Evolutionary conservation across 1,140 invertebrate species (phyloP), one percentile per base, ranked within the genome.

Genomic region (Drosophila lini): DNA sequence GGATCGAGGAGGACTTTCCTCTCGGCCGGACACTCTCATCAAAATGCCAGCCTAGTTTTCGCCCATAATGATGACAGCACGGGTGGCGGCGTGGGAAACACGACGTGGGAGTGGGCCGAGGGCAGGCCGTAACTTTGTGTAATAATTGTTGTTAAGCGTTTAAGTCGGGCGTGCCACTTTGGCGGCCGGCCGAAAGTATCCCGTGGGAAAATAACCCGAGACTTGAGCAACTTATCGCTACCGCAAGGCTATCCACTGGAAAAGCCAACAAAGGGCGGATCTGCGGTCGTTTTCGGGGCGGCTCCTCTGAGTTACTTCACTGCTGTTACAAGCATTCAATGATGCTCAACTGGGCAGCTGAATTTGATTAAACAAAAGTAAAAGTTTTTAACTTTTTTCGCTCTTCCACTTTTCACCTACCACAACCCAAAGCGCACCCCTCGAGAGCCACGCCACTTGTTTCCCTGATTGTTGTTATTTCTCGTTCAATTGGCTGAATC

Each of bases 351-450:
- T 67, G 76, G 55, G 69, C 64, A 78, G 57, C 69, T 78, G 80
- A 84, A 88, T 88, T 88, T 88, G 83, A 89, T 88, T 89, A 89
- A 88, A 89, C 77, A 88, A 88, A 89, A 88, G 84, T 80, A 80
- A 88, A 88, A 88, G 77, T 88, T 88, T 80, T 73, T 38, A 88
- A 83, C 84, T 80, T 86, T 75, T 81, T 75, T 69, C 40, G 57
- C 57, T 55, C 59, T 67, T 62, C 61, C 83, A 50, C 53, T 76
- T 68, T 67, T 44, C 38, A 50, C 38, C 38, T 34, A 19, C 28
- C 36, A 11, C 28, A 15, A 10, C 0, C 11, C 45, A 13, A 15
- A 3, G n/a, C 13, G 2, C 3, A 8, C 19, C 28, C 34, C 16
- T 31, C 25, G 5, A 32, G 10, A 32, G 38, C 16, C 56, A 25